Conservation (phyloP, 2,113 vertebrate genomes). For the Ivindomyrus marchei region DNA sequence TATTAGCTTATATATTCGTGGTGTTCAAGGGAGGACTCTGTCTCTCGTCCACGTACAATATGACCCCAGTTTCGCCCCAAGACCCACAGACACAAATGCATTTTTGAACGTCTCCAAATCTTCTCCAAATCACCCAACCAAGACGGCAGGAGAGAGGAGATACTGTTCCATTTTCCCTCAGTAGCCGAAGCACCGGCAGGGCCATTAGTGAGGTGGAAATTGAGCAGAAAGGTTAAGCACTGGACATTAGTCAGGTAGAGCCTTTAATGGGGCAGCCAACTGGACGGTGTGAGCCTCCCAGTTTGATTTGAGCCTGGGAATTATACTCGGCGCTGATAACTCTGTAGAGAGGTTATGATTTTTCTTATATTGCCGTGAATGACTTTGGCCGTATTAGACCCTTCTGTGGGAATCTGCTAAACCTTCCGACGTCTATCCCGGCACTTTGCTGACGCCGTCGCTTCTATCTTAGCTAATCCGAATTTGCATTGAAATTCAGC, state of each 20-base stretch:
- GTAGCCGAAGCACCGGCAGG: neutral
- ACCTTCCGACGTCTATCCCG: neutral
- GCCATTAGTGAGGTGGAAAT: neutral
- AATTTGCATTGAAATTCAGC: neutral
- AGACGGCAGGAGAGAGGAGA: neutral
- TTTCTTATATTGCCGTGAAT: neutral
- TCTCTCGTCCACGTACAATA: neutral
- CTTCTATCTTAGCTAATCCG: neutral
- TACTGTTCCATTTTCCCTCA: neutral
- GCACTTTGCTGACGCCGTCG: neutral
- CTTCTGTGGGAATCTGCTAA: neutral
- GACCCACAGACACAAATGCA: too few relatives aligned
- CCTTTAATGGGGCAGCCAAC: neutral
- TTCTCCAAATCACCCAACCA: neutral
- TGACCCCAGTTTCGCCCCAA: neutral
- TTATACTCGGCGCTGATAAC: neutral
- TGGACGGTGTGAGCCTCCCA: neutral
- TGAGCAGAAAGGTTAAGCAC: constrained; percentile 11
- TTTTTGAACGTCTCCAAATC: neutral
- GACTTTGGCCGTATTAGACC: neutral
- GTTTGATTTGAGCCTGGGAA: neutral
- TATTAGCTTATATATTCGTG: neutral
- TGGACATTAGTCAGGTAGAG: constrained; percentile 5
- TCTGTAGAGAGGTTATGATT: neutral
- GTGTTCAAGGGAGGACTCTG: neutral